Evolutionary conservation across 2,113 vertebrate genomes (phyloP).

Genomic region (Columba janthina): DNA sequence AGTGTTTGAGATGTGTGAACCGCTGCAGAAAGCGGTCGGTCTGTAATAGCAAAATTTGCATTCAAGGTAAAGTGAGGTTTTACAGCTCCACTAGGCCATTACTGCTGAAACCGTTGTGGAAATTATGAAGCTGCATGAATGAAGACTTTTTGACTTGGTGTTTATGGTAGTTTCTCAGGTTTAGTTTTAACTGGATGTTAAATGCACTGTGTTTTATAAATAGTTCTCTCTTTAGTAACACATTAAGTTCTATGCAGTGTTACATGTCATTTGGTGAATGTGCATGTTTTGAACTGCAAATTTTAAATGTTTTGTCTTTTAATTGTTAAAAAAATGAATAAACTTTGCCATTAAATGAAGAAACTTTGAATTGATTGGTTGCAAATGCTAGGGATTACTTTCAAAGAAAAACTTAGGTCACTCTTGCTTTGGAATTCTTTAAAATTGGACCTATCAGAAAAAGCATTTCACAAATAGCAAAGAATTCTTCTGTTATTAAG

Average conservation of each 20-base stretch:
- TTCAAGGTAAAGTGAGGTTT: slow-evolving; percentile 60
- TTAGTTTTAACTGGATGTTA: slow-evolving; percentile 78
- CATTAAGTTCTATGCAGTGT: slow-evolving; percentile 75
- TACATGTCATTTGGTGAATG: slow-evolving; percentile 87
- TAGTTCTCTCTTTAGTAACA: slow-evolving; percentile 76
- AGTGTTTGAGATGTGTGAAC: slow-evolving; percentile 25
- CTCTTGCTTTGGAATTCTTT: neutral
- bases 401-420: neutral
- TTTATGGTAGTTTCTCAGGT: slow-evolving; percentile 86
- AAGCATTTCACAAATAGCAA: neutral
- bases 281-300: slow-evolving; percentile 96
- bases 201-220: slow-evolving; percentile 85
- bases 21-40: slow-evolving; percentile 41
- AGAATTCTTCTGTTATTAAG: neutral
- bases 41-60: slow-evolving; percentile 60
- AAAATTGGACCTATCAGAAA: neutral
- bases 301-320: slow-evolving; percentile 94
- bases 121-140: slow-evolving; percentile 87
- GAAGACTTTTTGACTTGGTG: slow-evolving; percentile 80
- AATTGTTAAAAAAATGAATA: slow-evolving; percentile 83
- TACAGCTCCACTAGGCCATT: slow-evolving; percentile 77
- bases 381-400: neutral
- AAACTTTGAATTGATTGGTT: slow-evolving; percentile 3
- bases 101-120: slow-evolving; percentile 80
- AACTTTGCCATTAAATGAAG: slow-evolving; percentile 75